Percentiles rank a stretch among this genome's conserved stretches.
Conservation (phyloP, 2,888 invertebrate species). For the Trachelus iudaicus region DNA sequence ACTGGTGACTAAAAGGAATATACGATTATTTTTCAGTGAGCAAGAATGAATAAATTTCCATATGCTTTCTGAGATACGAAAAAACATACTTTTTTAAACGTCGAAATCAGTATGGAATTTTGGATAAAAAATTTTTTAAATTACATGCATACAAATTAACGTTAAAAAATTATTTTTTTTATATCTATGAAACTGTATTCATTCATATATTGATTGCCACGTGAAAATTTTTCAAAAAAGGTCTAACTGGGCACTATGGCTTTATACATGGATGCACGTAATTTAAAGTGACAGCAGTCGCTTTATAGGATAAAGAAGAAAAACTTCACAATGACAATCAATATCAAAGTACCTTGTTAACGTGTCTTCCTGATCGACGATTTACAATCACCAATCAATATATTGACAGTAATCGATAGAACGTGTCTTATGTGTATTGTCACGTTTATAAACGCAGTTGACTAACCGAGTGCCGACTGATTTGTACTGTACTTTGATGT, state of each 20-base stretch:
- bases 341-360: not conserved
- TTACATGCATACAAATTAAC: not conserved
- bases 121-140: not conserved
- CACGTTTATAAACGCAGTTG: slow-evolving; percentile 11
- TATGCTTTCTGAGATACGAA: not conserved
- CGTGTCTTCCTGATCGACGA: not conserved
- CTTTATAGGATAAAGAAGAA: not conserved
- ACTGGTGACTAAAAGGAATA: not conserved
- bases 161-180: not conserved
- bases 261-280: not conserved
- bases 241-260: not conserved
- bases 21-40: not conserved
- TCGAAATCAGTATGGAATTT: not conserved
- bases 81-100: not conserved
- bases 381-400: not conserved
- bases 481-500: slow-evolving; percentile 48
- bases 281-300: not conserved
- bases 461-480: slow-evolving; percentile 39
- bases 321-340: not conserved
- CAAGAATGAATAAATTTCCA: not conserved
- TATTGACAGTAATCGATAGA: not conserved
- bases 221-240: not conserved
- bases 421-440: not conserved
- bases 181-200: not conserved
- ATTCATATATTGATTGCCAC: not conserved